Percentiles rank a stretch among this genome's conserved stretches.
Conservation (phyloP, 2,888 invertebrate genomes). For the Tetragonisca angustula region DNA sequence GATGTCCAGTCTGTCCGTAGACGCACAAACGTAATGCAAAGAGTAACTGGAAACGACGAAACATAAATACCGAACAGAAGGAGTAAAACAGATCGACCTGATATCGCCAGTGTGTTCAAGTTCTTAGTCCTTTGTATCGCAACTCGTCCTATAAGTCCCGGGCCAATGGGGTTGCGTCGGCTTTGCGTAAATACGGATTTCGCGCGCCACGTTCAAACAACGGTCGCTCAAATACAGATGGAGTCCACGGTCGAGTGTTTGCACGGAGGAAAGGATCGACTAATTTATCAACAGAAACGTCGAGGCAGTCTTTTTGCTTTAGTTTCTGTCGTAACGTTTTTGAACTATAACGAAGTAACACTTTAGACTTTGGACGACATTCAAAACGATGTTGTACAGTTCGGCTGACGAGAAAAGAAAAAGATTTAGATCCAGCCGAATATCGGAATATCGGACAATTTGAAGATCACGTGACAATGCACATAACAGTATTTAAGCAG, state of each 20-base stretch:
- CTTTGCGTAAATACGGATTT: conserved; percentile 84
- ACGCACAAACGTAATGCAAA: no score
- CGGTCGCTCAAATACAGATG: conserved; percentile 83
- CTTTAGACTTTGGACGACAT: no score
- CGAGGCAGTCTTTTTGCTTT: neutral
- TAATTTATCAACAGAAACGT: conserved; percentile 74
- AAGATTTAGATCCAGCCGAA: no score
- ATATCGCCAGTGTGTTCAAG: conserved; percentile 75
- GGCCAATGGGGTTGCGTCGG: conserved; percentile 74
- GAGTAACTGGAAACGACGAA: conserved; percentile 9
- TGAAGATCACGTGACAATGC: no score
- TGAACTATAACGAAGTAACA: no score
- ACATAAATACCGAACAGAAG: conserved; percentile 41
- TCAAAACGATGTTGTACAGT: no score
- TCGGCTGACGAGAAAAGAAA: no score
- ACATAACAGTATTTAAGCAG: no score
- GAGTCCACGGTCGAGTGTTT: conserved; percentile 80
- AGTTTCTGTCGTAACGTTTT: no score
- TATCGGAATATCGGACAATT: no score
- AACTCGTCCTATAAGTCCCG: conserved; percentile 72
- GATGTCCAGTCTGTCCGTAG: neutral
- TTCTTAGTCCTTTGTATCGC: conserved; percentile 77
- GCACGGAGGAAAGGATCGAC: conserved; percentile 81
- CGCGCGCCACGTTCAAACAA: conserved; percentile 82
- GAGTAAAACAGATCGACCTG: conserved; percentile 64